Evolutionary conservation across 2,888 invertebrate genomes (phyloP).

Genomic region (Drepanosiphum platanoidis): DNA sequence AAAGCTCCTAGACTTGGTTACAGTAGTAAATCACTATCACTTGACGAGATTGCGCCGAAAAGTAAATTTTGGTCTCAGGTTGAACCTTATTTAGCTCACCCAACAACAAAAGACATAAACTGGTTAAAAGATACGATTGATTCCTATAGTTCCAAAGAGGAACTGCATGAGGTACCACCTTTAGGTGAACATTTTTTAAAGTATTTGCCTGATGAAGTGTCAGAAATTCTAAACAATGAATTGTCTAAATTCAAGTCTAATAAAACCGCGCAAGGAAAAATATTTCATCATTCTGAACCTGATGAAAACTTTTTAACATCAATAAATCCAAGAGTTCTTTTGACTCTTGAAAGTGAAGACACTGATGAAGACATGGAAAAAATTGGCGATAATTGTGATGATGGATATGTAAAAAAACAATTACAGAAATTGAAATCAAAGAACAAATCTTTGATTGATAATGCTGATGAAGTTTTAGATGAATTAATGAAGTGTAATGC

Average conservation of each 20-base stretch:
- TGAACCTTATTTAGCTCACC: slow-evolving; percentile 90
- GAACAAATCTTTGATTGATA: slow-evolving; percentile 67
- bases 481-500: slow-evolving; percentile 90
- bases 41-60: slow-evolving; percentile 84
- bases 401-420: not conserved
- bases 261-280: not conserved
- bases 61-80: slow-evolving; percentile 95
- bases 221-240: slow-evolving; percentile 75
- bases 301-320: slow-evolving; percentile 74
- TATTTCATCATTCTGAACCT: not conserved
- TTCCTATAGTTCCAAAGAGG: slow-evolving; percentile 73
- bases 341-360: slow-evolving; percentile 72
- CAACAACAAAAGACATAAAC: slow-evolving; percentile 85
- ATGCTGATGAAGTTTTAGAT: slow-evolving; percentile 86
- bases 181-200: slow-evolving; percentile 89
- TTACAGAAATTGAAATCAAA: not conserved
- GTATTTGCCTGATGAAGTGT: slow-evolving; percentile 87
- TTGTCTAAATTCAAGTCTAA: not conserved
- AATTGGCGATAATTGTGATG: not conserved
- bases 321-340: slow-evolving; percentile 86
- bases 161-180: slow-evolving; percentile 84
- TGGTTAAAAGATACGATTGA: slow-evolving; percentile 76
- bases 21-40: not conserved
- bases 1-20: not conserved
- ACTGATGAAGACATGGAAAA: not conserved